Evolutionary conservation across 2,888 invertebrate genomes (phyloP).

Genomic region (Thymelicus sylvestris): DNA sequence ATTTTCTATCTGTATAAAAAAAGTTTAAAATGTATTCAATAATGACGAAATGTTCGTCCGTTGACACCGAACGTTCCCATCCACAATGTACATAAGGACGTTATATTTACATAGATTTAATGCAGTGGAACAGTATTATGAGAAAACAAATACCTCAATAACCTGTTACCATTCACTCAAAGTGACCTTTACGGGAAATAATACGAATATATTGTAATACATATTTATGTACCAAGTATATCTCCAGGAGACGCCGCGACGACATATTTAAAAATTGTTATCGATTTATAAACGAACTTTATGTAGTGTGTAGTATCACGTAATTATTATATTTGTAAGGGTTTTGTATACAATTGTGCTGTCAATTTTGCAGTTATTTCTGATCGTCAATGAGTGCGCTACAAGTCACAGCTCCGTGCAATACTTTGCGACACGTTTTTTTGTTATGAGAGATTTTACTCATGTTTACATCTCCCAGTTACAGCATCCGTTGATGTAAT

Average conservation of each 20-base stretch:
- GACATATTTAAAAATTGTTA: constrained; percentile 26
- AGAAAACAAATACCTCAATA: constrained; percentile 62
- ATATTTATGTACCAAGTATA: constrained; percentile 20
- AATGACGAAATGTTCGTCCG: background rate
- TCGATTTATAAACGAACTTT: constrained; percentile 25
- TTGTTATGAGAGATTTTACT: background rate
- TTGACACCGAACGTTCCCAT: background rate
- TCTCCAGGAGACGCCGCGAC: constrained; percentile 12
- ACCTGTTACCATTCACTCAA: constrained; percentile 62
- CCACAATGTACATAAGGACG: constrained; percentile 45
- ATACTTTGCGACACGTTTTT: constrained; percentile 1
- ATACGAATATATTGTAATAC: constrained; percentile 26
- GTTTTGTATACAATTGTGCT: constrained; percentile 36
- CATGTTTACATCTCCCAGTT: constrained; percentile 30
- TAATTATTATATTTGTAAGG: constrained; percentile 33
- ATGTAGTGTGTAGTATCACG: constrained; percentile 22
- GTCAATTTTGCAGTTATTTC: constrained; percentile 40
- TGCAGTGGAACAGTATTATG: constrained; percentile 63
- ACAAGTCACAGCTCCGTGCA: background rate
- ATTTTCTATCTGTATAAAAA: too few species aligned
- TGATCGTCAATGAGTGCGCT: constrained; percentile 8
- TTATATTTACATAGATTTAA: constrained; percentile 49
- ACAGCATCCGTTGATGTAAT: constrained; percentile 31
- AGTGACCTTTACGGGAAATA: constrained; percentile 32
- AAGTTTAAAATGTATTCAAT: background rate